Percentiles rank a stretch among this genome's conserved stretches.
These are phyloP conservation scores for Terrapene triunguis DNA, from an alignment of 2,113 vertebrate species.

Conservation along the genomic window DNA sequence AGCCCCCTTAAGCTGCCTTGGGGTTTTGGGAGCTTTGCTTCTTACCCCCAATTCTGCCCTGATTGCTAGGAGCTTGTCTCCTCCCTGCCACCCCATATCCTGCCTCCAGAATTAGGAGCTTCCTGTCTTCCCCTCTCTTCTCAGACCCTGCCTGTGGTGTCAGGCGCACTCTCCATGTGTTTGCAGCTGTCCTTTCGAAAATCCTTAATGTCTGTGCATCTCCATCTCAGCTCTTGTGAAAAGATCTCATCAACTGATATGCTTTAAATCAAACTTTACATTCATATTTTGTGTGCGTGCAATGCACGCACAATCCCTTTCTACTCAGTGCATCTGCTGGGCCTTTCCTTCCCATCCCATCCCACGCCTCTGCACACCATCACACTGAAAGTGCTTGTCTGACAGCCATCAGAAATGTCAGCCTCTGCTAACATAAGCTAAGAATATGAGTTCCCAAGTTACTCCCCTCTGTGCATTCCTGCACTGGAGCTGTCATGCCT, in stretches of 20 bases:
- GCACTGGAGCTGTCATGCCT: background rate
- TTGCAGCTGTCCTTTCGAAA: background rate
- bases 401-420: background rate
- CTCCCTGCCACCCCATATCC: too few relatives aligned
- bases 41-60: too few relatives aligned
- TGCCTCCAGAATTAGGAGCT: too few relatives aligned
- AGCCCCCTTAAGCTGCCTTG: background rate
- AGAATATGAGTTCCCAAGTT: background rate
- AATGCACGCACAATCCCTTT: background rate
- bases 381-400: background rate
- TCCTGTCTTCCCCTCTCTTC: background rate
- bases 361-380: background rate
- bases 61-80: too few relatives aligned
- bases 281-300: background rate
- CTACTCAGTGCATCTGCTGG: background rate
- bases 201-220: background rate
- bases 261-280: background rate
- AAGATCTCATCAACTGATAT: background rate
- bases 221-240: background rate
- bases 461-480: background rate
- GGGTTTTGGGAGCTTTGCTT: slow-evolving; percentile 26
- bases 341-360: too few relatives aligned
- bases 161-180: background rate
- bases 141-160: background rate
- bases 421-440: background rate